Evolutionary conservation across 2,113 vertebrate genomes (phyloP).

Genomic region (Cariama cristata): DNA sequence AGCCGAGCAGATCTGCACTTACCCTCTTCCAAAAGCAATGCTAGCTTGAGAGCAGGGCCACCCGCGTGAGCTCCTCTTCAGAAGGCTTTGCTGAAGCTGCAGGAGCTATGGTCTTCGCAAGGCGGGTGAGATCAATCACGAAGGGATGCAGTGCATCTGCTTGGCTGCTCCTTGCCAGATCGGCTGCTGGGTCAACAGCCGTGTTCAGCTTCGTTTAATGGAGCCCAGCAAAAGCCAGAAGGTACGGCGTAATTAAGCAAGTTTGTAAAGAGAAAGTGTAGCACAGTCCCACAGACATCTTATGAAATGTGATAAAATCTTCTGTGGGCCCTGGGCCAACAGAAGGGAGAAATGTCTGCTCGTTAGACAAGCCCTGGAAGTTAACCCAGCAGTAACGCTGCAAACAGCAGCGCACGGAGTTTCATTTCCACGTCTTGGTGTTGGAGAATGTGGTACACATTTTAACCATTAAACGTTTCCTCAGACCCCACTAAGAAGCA

Average conservation of each 20-base stretch:
- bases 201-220: no score
- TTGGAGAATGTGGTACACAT: not conserved
- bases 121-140: not conserved
- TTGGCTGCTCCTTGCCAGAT: not conserved
- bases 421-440: not conserved
- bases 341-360: not conserved
- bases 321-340: not conserved
- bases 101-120: not conserved
- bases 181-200: not conserved
- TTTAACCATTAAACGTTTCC: not conserved
- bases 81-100: not conserved
- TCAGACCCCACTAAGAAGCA: not conserved
- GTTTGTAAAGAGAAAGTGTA: not conserved
- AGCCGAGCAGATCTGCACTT: not conserved
- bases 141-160: not conserved
- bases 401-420: no score
- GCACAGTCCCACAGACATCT: not conserved
- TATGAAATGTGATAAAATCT: not conserved
- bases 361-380: not conserved
- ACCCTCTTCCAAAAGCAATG: not conserved
- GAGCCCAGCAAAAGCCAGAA: not conserved
- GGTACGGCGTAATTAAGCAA: not conserved
- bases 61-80: accelerated
- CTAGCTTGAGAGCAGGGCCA: not conserved
- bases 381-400: not conserved